phyloP scores from a whole-genome alignment of 1,140 invertebrate species.

The Wasmannia auropunctata region DNA sequence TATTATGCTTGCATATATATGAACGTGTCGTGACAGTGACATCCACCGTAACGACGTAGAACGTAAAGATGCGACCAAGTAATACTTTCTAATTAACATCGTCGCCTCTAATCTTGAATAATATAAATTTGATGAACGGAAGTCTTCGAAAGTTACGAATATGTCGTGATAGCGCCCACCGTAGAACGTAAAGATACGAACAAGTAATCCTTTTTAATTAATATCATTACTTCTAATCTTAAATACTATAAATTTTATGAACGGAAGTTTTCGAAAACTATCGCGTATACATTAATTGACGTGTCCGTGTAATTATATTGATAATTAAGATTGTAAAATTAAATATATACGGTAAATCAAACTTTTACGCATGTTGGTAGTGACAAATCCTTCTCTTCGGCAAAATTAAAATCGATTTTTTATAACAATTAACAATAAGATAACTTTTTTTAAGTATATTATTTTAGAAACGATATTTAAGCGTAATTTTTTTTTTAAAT shows the following conservation, averaged over 20 bases:
- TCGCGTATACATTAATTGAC: neutral
- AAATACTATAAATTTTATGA: neutral
- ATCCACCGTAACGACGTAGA: neutral
- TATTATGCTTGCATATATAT: neutral
- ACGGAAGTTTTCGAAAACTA: neutral
- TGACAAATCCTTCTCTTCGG: neutral
- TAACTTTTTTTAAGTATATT: neutral
- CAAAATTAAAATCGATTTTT: neutral
- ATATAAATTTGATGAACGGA: neutral
- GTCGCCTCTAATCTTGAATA: neutral
- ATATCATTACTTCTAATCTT: neutral
- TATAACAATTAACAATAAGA: neutral
- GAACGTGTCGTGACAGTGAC: neutral
- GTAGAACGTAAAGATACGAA: neutral
- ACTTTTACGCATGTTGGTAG: neutral
- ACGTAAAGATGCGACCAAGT: neutral
- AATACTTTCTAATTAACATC: conserved; percentile 27
- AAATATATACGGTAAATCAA: neutral
- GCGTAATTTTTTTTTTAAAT: neutral
- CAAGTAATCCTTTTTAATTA: conserved; percentile 30
- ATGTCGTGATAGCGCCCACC: neutral
- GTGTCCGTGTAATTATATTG: neutral
- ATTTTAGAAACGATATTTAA: neutral
- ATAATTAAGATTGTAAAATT: neutral
- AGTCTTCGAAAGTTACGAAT: neutral